Conservation (phyloP, 30 jellyfish, hydroid and myxozoan genomes). For the Morbakka virulenta region DNA sequence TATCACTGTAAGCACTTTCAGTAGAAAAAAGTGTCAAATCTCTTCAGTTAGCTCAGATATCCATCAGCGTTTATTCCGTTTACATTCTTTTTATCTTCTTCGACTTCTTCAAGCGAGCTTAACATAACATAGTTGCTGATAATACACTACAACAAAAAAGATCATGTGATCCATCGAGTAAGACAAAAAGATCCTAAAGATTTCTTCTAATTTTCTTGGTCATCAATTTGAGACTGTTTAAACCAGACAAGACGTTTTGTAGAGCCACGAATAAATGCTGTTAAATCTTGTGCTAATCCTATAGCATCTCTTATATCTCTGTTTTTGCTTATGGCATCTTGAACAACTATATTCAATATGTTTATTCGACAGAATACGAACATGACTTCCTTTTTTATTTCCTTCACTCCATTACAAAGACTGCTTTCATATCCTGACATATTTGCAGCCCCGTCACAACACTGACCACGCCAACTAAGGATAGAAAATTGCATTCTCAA, state of each 20-base stretch:
- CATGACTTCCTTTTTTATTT: conserved; percentile 7
- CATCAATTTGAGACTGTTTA: conserved; percentile 21
- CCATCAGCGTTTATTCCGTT: conserved; percentile 54
- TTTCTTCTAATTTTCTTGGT: too few relatives aligned
- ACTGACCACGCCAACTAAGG: conserved; percentile 28
- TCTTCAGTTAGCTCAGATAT: conserved; percentile 39
- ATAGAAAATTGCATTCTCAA: too few relatives aligned
- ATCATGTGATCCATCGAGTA: conserved; percentile 42
- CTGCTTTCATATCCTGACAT: conserved; percentile 22
- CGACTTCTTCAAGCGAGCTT: conserved; percentile 37
- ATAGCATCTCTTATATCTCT: conserved; percentile 33
- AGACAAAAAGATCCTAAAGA: conserved; percentile 24
- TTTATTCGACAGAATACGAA: conserved; percentile 38
- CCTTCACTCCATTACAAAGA: too few relatives aligned
- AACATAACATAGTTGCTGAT: conserved; percentile 23
- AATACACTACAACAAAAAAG: conserved; percentile 32
- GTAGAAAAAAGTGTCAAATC: conserved; percentile 24
- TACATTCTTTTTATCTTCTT: conserved; percentile 23
- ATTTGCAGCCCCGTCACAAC: conserved; percentile 33
- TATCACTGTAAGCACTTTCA: conserved; percentile 16
- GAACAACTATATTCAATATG: conserved; percentile 41
- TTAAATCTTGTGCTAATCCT: too few relatives aligned
- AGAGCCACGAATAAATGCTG: conserved; percentile 50
- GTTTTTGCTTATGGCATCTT: conserved; percentile 49
- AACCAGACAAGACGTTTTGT: conserved; percentile 43